Evolutionary conservation across 2,888 invertebrate genomes (phyloP).

Genomic region (Abrostola tripartita): DNA sequence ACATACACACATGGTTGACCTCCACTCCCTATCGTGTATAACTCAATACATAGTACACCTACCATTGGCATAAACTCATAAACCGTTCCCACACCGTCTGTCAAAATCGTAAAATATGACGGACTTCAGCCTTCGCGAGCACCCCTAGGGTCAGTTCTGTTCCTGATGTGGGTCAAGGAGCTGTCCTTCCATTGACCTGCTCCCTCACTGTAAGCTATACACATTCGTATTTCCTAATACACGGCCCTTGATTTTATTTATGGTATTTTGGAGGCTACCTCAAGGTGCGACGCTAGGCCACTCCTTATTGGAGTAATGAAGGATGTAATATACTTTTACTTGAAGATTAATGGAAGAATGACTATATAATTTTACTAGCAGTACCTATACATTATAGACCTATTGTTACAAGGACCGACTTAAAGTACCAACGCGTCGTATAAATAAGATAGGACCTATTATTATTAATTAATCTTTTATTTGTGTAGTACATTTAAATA

Average conservation of each 20-base stretch:
- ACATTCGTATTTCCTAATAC: constrained; percentile 3
- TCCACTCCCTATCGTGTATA: too few relatives aligned
- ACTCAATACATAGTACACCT: too few relatives aligned
- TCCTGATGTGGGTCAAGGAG: constrained; percentile 42
- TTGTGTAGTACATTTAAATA: too few relatives aligned
- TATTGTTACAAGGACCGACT: too few relatives aligned
- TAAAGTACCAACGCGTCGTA: too few relatives aligned
- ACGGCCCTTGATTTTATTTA: constrained; percentile 1
- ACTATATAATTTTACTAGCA: too few relatives aligned
- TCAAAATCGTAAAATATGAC: background rate
- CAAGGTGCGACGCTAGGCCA: background rate
- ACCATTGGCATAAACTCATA: too few relatives aligned
- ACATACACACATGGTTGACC: too few relatives aligned
- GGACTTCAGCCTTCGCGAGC: constrained; percentile 11
- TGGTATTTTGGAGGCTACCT: background rate
- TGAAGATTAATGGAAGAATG: too few relatives aligned
- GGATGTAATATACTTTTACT: background rate
- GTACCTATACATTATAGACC: too few relatives aligned
- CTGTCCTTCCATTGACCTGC: constrained; percentile 32
- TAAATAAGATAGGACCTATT: too few relatives aligned
- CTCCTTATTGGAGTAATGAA: background rate
- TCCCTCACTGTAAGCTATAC: constrained; percentile 3
- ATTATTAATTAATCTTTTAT: too few relatives aligned
- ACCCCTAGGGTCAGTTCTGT: constrained; percentile 11
- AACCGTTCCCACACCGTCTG: background rate